Percentiles rank a stretch among this genome's conserved stretches.
Evolutionary conservation across 2,797 vertebrate genomes (phyloP).

Genomic region (Cyprinodon diabolis): DNA sequence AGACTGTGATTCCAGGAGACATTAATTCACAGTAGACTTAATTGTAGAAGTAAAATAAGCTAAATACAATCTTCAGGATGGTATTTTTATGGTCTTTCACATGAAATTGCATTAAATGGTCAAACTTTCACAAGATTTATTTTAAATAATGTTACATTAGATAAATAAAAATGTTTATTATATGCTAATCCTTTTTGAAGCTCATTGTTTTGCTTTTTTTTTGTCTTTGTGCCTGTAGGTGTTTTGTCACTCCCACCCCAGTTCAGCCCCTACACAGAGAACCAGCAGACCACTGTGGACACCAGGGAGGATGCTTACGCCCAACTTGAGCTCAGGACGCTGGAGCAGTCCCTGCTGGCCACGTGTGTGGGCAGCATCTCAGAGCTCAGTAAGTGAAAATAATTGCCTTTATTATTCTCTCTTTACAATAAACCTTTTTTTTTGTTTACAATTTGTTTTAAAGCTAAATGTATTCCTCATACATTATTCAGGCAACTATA

Average conservation of each 20-base stretch:
- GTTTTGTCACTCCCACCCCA: slow-evolving; percentile 95
- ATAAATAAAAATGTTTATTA: not conserved
- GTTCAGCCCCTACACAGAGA: slow-evolving; percentile 95
- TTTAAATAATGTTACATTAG: not conserved
- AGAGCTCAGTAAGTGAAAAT: slow-evolving; percentile 90
- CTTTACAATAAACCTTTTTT: slow-evolving; percentile 1
- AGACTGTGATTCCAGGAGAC: not conserved
- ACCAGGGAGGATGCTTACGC: slow-evolving; percentile 92
- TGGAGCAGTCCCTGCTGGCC: slow-evolving; percentile 95
- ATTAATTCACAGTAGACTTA: not conserved
- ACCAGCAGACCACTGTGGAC: slow-evolving; percentile 82
- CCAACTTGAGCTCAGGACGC: slow-evolving; percentile 94
- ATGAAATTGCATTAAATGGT: not conserved
- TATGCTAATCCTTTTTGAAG: not conserved
- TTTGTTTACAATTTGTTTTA: slow-evolving; percentile 13
- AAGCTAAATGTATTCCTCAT: not conserved
- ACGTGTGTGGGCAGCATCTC: slow-evolving; percentile 99
- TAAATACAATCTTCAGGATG: not conserved
- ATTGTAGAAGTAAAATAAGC: not conserved
- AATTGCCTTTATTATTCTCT: not conserved
- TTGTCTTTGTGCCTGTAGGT: slow-evolving; percentile 76
- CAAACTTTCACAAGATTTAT: not conserved
- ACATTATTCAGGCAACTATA: not conserved
- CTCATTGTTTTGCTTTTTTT: not conserved
- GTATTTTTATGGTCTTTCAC: not conserved